phyloP scores from a whole-genome alignment of 2,797 vertebrate genomes.

The Liasis olivaceus region DNA sequence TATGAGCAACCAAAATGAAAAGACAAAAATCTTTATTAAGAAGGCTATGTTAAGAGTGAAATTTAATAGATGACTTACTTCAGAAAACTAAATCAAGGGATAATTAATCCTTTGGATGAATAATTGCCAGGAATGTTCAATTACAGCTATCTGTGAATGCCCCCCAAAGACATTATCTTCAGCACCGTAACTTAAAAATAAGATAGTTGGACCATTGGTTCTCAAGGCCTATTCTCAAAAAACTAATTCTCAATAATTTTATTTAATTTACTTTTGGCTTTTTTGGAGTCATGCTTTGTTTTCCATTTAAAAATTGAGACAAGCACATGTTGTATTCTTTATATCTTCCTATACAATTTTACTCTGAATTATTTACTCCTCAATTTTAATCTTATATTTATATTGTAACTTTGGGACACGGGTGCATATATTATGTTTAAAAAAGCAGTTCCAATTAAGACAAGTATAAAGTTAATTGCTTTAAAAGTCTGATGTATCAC shows the following conservation, averaged over 20 bases:
- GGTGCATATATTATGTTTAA: neutral
- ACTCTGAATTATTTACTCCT: neutral
- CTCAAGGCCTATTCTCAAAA: neutral
- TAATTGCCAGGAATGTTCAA: constrained; percentile 38
- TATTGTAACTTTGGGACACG: neutral
- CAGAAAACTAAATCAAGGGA: constrained; percentile 21
- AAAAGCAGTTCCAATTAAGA: neutral
- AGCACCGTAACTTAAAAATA: neutral
- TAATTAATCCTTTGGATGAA: constrained; percentile 36
- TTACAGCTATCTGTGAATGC: constrained; percentile 7
- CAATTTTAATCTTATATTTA: neutral
- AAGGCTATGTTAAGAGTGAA: constrained; percentile 18
- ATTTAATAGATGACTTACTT: constrained; percentile 18
- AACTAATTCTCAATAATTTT: neutral
- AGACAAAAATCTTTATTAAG: constrained; percentile 9
- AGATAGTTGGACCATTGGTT: neutral
- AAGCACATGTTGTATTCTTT: neutral
- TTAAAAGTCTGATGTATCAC: neutral
- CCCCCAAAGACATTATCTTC: constrained; percentile 4
- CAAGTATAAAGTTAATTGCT: neutral
- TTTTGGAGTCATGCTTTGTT: neutral
- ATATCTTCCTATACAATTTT: neutral
- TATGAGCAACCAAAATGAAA: constrained; percentile 14
- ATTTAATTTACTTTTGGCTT: neutral
- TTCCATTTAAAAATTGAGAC: neutral